Percentiles rank a stretch among this genome's conserved stretches.
phyloP scores from a whole-genome alignment of 2,888 invertebrate species.

The Tinea trinotella region DNA sequence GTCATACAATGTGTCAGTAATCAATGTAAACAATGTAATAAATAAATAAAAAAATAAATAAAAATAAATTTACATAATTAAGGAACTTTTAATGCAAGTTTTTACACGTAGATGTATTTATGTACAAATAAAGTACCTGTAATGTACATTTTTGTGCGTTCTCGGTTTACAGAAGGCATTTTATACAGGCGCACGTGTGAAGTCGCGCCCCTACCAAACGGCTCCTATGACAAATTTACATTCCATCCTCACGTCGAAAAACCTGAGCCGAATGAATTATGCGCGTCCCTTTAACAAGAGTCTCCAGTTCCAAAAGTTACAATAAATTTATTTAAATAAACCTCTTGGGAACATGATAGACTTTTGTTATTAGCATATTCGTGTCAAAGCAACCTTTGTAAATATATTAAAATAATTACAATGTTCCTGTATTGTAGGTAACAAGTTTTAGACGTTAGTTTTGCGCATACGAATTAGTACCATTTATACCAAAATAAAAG shows the following conservation, averaged over 20 bases:
- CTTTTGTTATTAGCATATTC: background rate
- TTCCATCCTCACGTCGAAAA: conserved; percentile 15
- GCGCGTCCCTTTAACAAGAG: conserved; percentile 5
- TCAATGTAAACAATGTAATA: no score
- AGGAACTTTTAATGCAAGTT: no score
- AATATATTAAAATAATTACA: background rate
- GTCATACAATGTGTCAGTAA: no score
- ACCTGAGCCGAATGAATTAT: conserved; percentile 16
- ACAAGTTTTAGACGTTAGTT: no score
- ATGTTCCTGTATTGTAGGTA: no score
- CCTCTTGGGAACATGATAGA: background rate
- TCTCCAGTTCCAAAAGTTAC: background rate
- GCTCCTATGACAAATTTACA: conserved; percentile 11
- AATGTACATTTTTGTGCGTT: background rate
- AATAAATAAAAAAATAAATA: no score
- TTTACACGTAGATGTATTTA: no score
- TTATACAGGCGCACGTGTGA: conserved; percentile 7
- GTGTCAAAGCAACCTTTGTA: background rate
- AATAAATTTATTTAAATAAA: background rate
- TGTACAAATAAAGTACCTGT: background rate
- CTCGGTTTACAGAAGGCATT: conserved; percentile 8
- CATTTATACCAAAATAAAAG: no score
- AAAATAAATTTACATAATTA: no score
- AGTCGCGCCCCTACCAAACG: background rate
- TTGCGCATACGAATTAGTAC: no score